phyloP scores from a whole-genome alignment of 2,113 vertebrate species.

The Leptodactylus fuscus region DNA sequence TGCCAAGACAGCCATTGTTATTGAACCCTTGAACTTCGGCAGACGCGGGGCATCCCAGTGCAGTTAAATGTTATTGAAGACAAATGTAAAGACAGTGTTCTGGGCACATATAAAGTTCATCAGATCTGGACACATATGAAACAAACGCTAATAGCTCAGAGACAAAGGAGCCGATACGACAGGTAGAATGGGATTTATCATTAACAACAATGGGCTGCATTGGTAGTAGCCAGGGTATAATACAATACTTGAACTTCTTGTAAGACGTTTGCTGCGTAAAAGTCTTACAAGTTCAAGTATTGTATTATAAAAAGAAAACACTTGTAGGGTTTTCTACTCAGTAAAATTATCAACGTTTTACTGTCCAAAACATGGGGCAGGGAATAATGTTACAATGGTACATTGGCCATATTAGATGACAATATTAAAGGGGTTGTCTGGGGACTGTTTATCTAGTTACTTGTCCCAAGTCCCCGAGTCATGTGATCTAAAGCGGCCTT shows the following conservation, averaged over 20 bases:
- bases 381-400: no score
- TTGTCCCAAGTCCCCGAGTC: no score
- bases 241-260: no score
- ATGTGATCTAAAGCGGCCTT: no score
- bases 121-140: slow-evolving; percentile 22
- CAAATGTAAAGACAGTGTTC: not conserved
- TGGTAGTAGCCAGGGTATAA: not conserved
- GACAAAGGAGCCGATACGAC: not conserved
- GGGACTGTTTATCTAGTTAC: no score
- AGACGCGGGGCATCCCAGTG: slow-evolving; percentile 9
- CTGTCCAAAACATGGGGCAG: not conserved
- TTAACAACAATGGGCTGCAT: not conserved
- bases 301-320: not conserved
- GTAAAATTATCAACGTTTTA: not conserved
- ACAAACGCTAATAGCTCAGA: not conserved
- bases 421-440: no score
- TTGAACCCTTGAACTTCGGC: slow-evolving; percentile 63
- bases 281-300: not conserved
- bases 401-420: no score
- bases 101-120: not conserved
- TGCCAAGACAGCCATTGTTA: slow-evolving; percentile 48
- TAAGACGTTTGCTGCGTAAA: no score
- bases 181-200: not conserved
- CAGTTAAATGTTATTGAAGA: slow-evolving; percentile 43
- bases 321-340: not conserved